These are phyloP conservation scores for Pseudorectes ferrugineus DNA, from an alignment of 2,113 vertebrate species.

Conservation along the genomic window DNA sequence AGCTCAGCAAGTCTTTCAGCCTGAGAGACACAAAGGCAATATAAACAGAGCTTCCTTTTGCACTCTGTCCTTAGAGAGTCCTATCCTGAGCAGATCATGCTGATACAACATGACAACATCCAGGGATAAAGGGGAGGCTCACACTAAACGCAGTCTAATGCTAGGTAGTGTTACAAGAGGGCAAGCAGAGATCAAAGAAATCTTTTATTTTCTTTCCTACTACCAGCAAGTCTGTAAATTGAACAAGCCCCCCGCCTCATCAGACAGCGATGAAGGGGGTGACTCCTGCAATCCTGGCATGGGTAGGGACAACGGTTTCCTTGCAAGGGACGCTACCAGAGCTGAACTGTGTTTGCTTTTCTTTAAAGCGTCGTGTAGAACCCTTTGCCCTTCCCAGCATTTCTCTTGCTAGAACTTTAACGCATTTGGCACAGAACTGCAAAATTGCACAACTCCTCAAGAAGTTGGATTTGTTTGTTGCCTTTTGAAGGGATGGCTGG, in stretches of 20 bases:
- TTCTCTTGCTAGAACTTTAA: slow-evolving; percentile 9
- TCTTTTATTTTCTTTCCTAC: background rate
- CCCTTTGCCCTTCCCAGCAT: background rate
- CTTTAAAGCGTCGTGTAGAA: slow-evolving; percentile 19
- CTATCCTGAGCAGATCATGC: slow-evolving; percentile 55
- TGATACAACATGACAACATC: slow-evolving; percentile 65
- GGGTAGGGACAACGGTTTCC: background rate
- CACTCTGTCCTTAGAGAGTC: slow-evolving; percentile 54
- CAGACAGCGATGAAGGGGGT: fast-evolving
- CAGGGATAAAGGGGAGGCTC: slow-evolving; percentile 54
- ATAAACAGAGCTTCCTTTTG: slow-evolving; percentile 20
- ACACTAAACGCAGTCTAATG: slow-evolving; percentile 27
- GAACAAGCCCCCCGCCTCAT: background rate
- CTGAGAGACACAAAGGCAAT: background rate
- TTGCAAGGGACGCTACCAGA: background rate
- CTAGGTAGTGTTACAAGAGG: slow-evolving; percentile 5
- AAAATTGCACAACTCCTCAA: slow-evolving; percentile 26
- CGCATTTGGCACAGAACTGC: background rate
- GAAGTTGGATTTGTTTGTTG: background rate
- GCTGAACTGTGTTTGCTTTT: background rate
- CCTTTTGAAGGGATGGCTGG: background rate
- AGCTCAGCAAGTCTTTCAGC: background rate
- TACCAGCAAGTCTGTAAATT: background rate
- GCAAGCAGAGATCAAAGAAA: slow-evolving; percentile 47
- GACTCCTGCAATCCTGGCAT: background rate